These are phyloP conservation scores for Enoplosus armatus DNA, from an alignment of 2,797 vertebrate genomes.

Conservation along the genomic window DNA sequence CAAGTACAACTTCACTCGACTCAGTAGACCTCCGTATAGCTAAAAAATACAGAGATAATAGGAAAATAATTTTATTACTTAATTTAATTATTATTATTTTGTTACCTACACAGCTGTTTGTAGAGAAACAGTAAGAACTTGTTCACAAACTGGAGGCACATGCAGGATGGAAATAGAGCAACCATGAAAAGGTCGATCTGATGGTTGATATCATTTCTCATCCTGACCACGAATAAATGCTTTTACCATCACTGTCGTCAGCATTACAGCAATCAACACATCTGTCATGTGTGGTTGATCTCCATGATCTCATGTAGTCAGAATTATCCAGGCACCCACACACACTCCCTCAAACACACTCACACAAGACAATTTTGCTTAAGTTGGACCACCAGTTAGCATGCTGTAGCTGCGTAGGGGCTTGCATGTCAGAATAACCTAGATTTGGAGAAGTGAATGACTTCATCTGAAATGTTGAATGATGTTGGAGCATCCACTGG, in stretches of 20 bases:
- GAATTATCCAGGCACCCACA: neutral
- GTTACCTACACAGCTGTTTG: neutral
- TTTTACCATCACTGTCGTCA: constrained; percentile 25
- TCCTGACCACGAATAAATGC: neutral
- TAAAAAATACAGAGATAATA: neutral
- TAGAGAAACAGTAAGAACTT: neutral
- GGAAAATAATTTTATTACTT: neutral
- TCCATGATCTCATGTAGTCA: constrained; percentile 28
- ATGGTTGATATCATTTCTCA: neutral
- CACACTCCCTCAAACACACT: neutral
- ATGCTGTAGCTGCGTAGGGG: neutral
- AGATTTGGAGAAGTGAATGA: constrained; percentile 47
- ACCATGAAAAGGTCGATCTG: neutral
- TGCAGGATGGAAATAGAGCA: neutral
- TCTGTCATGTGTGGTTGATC: constrained; percentile 1
- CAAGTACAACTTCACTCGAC: too few relatives aligned
- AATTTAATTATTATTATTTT: neutral
- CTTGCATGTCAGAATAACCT: constrained; percentile 45
- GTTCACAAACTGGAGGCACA: neutral
- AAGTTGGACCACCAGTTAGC: neutral
- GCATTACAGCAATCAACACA: constrained; percentile 17
- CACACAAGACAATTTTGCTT: neutral
- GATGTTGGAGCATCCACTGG: neutral
- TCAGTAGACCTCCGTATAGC: neutral
- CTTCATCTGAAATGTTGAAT: constrained; percentile 58